Evolutionary conservation across 2,888 invertebrate genomes (phyloP), one percentile per base, ranked within the genome.

Genomic region (Harpalus rufipes): DNA sequence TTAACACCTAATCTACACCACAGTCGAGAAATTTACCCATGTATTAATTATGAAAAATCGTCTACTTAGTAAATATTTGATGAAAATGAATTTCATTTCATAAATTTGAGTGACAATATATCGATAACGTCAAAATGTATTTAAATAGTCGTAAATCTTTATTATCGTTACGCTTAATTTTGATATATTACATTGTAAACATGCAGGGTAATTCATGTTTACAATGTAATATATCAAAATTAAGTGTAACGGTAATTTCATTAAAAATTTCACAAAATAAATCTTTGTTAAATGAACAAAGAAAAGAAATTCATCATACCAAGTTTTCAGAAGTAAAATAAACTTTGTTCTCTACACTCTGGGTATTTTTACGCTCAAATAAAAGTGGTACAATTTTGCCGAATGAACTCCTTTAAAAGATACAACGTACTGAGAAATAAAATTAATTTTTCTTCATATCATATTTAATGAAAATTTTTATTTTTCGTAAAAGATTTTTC

Each of bases 321-420:
- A 65, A 65, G 65, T 65, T 65, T 65, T 10, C 12, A 39, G 32
- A 65, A 65, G 39, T 65, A 65, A 65, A 65, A 65, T 65, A 65
- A 65, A 65, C 65, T 65, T 65, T 32, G 65, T 39, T 39, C 65
- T 65, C 14, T 65, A 39, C 65, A 65, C n/a, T 32, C 21, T n/a
- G 32, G 39, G 12, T 65, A 65, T 65, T 65, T 65, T 65, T 65
- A n/a, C 39, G 65, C 65, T 65, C 65, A 65, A 65, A 65, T 65
- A 65, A 32, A 65, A 65, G 39, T 65, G 39, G 32, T 39, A 65
- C 65, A 65, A 65, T 65, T 65, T 65, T 2, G 25, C 39, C n/a
- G 65, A 65, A 65, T 65, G 65, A 65, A 65, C 65, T 65, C 0
- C 65, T 65, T n/a, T n/a, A n/a, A n/a, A 39, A 32, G n/a, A 65